Percentiles rank a stretch among this genome's conserved stretches.
Evolutionary conservation across 2,113 vertebrate species (phyloP).

Genomic region (Lucifuga dentata): DNA sequence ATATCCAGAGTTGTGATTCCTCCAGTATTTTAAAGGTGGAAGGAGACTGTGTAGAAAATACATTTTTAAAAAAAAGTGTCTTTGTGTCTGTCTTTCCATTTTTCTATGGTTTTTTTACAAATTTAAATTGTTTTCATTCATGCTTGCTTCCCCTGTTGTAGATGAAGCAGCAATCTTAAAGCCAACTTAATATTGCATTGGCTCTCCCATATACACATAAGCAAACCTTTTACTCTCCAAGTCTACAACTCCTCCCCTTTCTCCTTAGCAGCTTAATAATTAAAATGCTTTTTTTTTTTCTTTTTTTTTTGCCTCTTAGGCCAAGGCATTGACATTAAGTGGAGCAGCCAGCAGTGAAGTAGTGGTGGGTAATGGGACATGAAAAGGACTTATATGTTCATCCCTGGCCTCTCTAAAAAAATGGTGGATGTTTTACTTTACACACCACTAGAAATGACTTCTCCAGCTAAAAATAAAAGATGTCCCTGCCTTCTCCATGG

Average conservation of each 20-base stretch:
- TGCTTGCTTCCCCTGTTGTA: conserved; percentile 16
- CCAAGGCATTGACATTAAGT: conserved; percentile 55
- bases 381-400: conserved; percentile 62
- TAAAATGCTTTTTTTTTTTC: conserved; percentile 76
- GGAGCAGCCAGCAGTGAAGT: conserved; percentile 62
- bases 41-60: no score
- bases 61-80: no score
- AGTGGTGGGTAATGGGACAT: conserved; percentile 74
- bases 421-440: conserved; percentile 55
- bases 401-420: conserved; percentile 52
- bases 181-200: conserved; percentile 37
- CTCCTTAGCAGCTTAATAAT: conserved; percentile 70
- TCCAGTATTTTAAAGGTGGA: no score
- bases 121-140: conserved; percentile 31
- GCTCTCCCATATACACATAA: conserved; percentile 33
- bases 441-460: conserved; percentile 49
- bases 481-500: not conserved
- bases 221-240: conserved; percentile 49
- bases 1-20: no score
- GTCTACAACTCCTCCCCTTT: conserved; percentile 39
- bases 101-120: no score
- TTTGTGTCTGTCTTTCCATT: no score
- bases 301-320: conserved; percentile 72
- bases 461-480: conserved; percentile 22
- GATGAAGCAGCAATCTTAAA: conserved; percentile 43